Evolutionary conservation across 2,888 invertebrate genomes (phyloP), one percentile per base, ranked within the genome.

Genomic region (Omphaloscelis lunosa): DNA sequence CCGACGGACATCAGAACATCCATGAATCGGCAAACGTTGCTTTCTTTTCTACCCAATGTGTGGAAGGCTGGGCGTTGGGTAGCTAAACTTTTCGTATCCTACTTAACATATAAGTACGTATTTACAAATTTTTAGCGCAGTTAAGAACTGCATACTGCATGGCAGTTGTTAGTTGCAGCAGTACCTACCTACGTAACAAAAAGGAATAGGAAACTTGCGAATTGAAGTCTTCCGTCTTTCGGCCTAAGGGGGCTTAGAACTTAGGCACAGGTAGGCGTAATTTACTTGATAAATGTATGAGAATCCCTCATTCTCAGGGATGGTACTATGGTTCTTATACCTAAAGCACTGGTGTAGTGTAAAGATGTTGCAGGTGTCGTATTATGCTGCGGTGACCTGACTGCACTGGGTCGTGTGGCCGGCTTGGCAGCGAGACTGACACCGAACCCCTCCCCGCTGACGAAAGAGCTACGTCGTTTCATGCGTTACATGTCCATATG

Each of bases 381-480:
- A 68, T 98, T 99, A 92, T 98, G 98, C 93, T 99, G 99, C 90
- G 99, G 99, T 89, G 99, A 99, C 74, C 86, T 96, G 72, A 95
- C 97, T 15, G 97, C 99, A 0, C 98, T 99, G 97, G 99, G 99
- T 72, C 98, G 99, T 90, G 99, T 99, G 93, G 99, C 99, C 83
- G 99, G 99, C 85, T 96, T 99, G 84, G 99, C 99, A 45, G 99
- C 99, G 67, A 98, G 99, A 67, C 97, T 99, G 86, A 98, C 98
- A 90, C 99, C 99, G 80, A 99, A 98, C 65, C 99, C 99, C 92
- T 99, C 99, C 17, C 99, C 99, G 53, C 98, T 99, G 91, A 98
- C 99, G 79, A 98, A 98, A 93, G 99, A 99, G 97, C 99, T 99
- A 91, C 98, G 98, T 82, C 99, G 99, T 94, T 99, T 99, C 96